These are phyloP conservation scores for Tenthredo distinguenda DNA, from an alignment of 2,888 invertebrate genomes.

Conservation along the genomic window DNA sequence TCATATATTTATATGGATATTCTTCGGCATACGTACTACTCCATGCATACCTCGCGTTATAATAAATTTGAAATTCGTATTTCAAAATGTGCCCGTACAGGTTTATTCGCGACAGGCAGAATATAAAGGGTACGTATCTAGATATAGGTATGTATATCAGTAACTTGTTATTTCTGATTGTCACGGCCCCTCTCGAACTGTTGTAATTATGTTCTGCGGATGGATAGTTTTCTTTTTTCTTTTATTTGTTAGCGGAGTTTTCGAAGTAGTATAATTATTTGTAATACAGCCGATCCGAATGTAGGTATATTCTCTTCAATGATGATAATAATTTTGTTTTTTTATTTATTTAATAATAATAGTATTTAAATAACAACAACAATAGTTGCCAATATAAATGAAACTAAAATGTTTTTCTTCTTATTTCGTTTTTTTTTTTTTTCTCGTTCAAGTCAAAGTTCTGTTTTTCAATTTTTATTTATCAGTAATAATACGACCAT, in stretches of 20 bases:
- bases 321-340: not conserved
- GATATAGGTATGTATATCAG: not conserved
- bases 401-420: not conserved
- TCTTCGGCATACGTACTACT: not conserved
- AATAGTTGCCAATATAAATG: conserved; percentile 2
- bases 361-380: not conserved
- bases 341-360: not conserved
- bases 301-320: not conserved
- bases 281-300: not conserved
- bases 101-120: not conserved
- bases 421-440: not conserved
- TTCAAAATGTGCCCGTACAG: not conserved
- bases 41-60: not conserved
- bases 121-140: not conserved
- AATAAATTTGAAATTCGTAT: not conserved
- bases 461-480: not conserved
- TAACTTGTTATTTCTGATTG: not conserved
- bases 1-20: not conserved
- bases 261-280: not conserved
- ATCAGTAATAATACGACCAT: not conserved
- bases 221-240: not conserved
- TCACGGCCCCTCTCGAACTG: not conserved
- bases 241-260: not conserved
- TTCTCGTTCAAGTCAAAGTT: not conserved
- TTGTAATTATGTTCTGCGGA: not conserved